Conservation (phyloP, 2,113 vertebrate genomes). For the Callaeas wilsoni region DNA sequence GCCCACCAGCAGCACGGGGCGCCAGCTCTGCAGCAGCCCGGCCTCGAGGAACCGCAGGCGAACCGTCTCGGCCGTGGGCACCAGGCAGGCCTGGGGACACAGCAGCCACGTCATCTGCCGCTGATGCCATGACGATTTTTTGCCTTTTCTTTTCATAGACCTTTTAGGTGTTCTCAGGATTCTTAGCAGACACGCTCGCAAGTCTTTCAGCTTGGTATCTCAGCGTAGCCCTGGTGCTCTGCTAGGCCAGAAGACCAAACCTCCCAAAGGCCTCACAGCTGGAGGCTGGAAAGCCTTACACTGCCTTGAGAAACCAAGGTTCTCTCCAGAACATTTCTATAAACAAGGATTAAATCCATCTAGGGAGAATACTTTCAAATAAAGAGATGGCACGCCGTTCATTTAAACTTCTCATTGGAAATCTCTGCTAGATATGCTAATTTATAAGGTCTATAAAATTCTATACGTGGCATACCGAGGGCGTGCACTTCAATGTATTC, state of each 20-base stretch:
- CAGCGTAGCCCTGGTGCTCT: neutral
- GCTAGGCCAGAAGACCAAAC: neutral
- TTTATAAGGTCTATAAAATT: neutral
- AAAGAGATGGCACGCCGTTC: neutral
- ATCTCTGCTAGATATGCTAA: neutral
- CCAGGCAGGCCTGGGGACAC: slow-evolving; percentile 82
- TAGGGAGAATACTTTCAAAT: neutral
- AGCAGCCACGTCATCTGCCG: neutral
- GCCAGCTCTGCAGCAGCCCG: slow-evolving; percentile 73
- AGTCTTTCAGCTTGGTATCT: neutral
- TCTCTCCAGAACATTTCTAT: neutral
- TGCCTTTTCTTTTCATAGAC: neutral
- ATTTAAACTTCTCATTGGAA: neutral
- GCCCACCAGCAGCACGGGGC: slow-evolving; percentile 90
- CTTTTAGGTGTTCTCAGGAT: neutral
- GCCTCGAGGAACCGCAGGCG: slow-evolving; percentile 86
- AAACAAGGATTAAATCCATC: neutral
- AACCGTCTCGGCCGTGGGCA: slow-evolving; percentile 87
- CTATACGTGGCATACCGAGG: accelerated
- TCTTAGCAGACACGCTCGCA: too few relatives aligned
- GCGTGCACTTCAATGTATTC: neutral
- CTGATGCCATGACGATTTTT: neutral
- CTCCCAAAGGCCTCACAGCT: neutral
- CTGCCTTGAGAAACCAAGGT: neutral
- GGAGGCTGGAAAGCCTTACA: neutral